Base-by-base conservation (phyloP, 2,888 invertebrate genomes). In the Melolontha melolontha region DNA sequence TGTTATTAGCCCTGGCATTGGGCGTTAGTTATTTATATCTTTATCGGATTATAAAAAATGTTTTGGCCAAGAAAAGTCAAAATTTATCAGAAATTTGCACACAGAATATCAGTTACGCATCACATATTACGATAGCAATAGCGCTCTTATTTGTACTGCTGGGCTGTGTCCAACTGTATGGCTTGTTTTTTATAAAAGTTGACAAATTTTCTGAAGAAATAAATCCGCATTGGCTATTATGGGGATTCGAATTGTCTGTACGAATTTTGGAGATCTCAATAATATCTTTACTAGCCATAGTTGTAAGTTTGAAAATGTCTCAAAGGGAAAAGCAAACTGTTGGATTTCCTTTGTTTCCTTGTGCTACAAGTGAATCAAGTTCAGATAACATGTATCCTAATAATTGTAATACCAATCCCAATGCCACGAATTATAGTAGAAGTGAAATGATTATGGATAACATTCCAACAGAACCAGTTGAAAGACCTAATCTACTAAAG, bases 231-330 rank as follows among this genome's bases (percentile, higher is more conserved):
- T 97, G 97, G 97, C 86, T 95, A 2, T 92, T 96, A 86, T 96
- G 95, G 95, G 92, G 93, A 16, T 96, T 94, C 84, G 95, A 96
- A 79, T 91, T 95, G 78, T 92, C 92, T 0, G 88, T 95, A 62
- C 88, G 96, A 27, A 86, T 95, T 5, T 88, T 95, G 63, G 97
- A 97, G 83, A 90, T 96, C 51, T 89, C 92, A n/a, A 92, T 96
- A 77, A 93, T 96, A 75, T 91, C 92, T 4, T 86, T 95, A 64
- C 87, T 95, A 75, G 92, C 93, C 0, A 96, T 95, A 89, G 95
- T 96, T 8, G 93, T 94, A 52, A 94, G 95, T 70, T 82, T 86
- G 72, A 78, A 81, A 67, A 82, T 84, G 79, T 86, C 92, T 62
- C 91, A 91, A 73, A 88, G 93, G 65, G 93, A 94, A 78, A 94